phyloP scores from a whole-genome alignment of 2,888 invertebrate species.

The Tethea ocularis region DNA sequence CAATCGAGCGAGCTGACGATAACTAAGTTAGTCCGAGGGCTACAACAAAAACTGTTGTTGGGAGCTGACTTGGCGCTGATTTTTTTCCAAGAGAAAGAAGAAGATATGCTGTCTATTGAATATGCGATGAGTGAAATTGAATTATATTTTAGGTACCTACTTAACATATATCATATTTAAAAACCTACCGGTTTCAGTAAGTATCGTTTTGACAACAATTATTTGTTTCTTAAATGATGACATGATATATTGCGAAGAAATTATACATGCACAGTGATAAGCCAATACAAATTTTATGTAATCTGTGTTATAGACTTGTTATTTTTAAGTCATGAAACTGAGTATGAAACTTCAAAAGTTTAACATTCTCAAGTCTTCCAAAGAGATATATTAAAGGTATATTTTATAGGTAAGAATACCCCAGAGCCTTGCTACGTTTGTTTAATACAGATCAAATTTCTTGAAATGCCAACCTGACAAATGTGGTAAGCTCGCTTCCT shows the following conservation, averaged over 20 bases:
- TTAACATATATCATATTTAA: no score
- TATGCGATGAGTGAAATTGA: background rate
- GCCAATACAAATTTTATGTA: no score
- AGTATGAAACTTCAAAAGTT: background rate
- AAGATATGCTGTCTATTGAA: background rate
- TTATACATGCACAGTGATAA: no score
- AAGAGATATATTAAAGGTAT: no score
- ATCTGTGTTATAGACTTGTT: no score
- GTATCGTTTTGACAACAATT: no score
- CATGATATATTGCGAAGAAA: no score
- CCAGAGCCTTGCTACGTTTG: slow-evolving; percentile 7
- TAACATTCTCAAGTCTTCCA: slow-evolving; percentile 19
- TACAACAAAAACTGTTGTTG: slow-evolving; percentile 2
- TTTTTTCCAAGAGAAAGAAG: background rate
- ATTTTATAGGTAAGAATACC: slow-evolving; percentile 16
- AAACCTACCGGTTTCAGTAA: no score
- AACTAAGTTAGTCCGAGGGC: slow-evolving; percentile 7
- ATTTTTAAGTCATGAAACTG: background rate
- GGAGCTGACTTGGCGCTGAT: background rate
- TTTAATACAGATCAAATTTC: slow-evolving; percentile 33
- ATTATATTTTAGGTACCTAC: background rate
- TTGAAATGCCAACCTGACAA: slow-evolving; percentile 41
- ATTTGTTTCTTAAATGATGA: no score
- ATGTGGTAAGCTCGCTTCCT: slow-evolving; percentile 41
- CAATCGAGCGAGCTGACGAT: slow-evolving; percentile 22